Percentiles rank a stretch among this genome's conserved stretches.
Evolutionary conservation across 2,113 vertebrate genomes (phyloP).

Genomic region (Centropristis striata): DNA sequence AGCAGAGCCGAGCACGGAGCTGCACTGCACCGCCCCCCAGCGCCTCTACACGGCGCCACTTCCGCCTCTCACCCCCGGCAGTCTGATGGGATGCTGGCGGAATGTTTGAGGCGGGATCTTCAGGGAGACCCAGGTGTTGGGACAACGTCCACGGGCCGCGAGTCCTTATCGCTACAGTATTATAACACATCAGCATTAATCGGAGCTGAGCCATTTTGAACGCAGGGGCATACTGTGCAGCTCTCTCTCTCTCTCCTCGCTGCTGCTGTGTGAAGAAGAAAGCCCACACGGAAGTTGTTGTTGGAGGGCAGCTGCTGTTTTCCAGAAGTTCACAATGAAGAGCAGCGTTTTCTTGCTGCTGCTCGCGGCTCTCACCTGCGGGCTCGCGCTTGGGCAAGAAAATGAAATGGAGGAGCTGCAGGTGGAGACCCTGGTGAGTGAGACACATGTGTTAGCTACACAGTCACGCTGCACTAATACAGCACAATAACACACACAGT

Average conservation of each 20-base stretch:
- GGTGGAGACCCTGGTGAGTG: conserved; percentile 86
- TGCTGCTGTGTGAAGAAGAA: background rate
- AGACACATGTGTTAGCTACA: conserved; percentile 1
- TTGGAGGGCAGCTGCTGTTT: conserved; percentile 52
- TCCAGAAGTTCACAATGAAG: conserved; percentile 77
- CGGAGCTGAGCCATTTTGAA: conserved; percentile 57
- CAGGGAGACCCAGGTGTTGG: conserved; percentile 79
- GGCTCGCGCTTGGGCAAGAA: conserved; percentile 62
- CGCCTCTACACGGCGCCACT: conserved; percentile 9
- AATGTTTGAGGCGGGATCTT: conserved; percentile 82
- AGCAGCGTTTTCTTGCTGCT: conserved; percentile 60
- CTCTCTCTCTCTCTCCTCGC: background rate
- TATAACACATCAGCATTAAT: conserved; percentile 85
- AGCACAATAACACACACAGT: background rate
- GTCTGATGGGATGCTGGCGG: conserved; percentile 79
- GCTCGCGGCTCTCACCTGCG: conserved; percentile 64
- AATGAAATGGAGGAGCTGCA: conserved; percentile 71
- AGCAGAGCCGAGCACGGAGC: background rate
- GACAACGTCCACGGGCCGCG: conserved; percentile 66
- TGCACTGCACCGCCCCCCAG: conserved; percentile 56
- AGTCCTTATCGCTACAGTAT: conserved; percentile 74
- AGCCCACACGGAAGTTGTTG: conserved; percentile 55
- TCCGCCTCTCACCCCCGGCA: conserved; percentile 51
- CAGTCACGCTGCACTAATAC: background rate
- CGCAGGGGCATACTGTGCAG: conserved; percentile 18